These are phyloP conservation scores for Petrolisthes manimaculis DNA, from an alignment of 2,888 invertebrate species.

Conservation along the genomic window DNA sequence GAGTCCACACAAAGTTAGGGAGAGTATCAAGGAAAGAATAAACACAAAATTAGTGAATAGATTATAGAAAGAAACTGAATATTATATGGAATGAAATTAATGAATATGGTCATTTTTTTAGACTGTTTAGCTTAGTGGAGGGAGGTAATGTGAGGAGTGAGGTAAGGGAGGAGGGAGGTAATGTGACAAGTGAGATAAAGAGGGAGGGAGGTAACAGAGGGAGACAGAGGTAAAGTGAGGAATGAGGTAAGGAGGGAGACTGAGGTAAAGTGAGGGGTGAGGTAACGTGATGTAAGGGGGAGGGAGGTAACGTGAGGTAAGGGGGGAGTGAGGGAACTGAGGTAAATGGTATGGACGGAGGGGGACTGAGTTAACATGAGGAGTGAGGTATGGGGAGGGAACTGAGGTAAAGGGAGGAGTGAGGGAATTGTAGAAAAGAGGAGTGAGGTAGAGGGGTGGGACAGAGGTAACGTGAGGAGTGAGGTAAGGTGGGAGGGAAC, in stretches of 20 bases:
- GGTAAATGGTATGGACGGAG: neutral
- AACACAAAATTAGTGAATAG: neutral
- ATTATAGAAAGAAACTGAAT: neutral
- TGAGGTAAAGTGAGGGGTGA: too few relatives aligned
- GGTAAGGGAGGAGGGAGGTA: slow-evolving; percentile 8
- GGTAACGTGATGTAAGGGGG: neutral
- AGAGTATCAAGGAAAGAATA: neutral
- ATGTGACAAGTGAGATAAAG: neutral
- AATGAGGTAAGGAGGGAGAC: neutral
- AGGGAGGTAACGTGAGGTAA: neutral
- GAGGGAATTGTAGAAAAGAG: neutral
- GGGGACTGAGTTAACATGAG: neutral
- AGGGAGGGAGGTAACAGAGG: neutral
- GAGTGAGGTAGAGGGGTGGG: neutral
- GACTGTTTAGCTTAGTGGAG: neutral
- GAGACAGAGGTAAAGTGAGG: neutral
- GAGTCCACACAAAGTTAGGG: neutral
- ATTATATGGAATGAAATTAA: neutral
- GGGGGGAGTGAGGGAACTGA: neutral
- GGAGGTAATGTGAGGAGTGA: neutral
- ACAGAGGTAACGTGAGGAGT: neutral
- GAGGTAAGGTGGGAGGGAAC: neutral
- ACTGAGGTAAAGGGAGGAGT: neutral
- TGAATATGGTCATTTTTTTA: neutral
- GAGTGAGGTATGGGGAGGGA: neutral